phyloP scores from a whole-genome alignment of 2,113 vertebrate genomes.

The Campylorhamphus procurvoides region DNA sequence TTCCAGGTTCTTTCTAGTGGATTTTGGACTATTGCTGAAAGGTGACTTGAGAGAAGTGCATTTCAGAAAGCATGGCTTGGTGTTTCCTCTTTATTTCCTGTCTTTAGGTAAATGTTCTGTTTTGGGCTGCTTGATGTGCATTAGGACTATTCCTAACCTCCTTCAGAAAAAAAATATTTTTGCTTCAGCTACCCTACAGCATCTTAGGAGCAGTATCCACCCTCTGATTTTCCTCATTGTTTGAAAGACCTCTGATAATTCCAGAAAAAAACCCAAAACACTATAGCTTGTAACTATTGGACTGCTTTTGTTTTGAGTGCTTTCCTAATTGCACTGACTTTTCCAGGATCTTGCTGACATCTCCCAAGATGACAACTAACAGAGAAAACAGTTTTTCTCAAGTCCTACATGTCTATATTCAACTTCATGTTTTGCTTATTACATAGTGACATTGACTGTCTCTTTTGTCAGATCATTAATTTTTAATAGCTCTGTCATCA shows the following conservation, averaged over 20 bases:
- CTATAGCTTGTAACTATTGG: not conserved
- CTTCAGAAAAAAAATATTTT: not conserved
- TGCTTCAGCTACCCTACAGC: not conserved
- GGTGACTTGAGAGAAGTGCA: not conserved
- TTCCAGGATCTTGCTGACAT: not conserved
- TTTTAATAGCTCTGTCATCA: conserved; percentile 33
- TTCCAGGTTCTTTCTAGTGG: not conserved
- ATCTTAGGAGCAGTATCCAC: not conserved
- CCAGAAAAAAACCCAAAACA: not conserved
- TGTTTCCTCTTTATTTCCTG: not conserved
- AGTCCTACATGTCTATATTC: not conserved
- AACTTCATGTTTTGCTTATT: conserved; percentile 3
- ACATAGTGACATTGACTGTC: not conserved
- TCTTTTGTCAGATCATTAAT: conserved; percentile 15
- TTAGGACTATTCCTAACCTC: not conserved
- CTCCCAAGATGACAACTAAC: not conserved
- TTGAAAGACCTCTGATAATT: not conserved
- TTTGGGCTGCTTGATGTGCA: not conserved
- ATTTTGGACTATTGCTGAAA: not conserved
- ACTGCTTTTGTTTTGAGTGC: not conserved
- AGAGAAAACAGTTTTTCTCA: not conserved
- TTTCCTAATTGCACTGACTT: not conserved
- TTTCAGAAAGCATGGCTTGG: not conserved
- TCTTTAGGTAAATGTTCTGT: not conserved
- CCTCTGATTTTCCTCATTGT: not conserved